Evolutionary conservation across 2,888 invertebrate genomes (phyloP).

Genomic region (Ophion ellenae): DNA sequence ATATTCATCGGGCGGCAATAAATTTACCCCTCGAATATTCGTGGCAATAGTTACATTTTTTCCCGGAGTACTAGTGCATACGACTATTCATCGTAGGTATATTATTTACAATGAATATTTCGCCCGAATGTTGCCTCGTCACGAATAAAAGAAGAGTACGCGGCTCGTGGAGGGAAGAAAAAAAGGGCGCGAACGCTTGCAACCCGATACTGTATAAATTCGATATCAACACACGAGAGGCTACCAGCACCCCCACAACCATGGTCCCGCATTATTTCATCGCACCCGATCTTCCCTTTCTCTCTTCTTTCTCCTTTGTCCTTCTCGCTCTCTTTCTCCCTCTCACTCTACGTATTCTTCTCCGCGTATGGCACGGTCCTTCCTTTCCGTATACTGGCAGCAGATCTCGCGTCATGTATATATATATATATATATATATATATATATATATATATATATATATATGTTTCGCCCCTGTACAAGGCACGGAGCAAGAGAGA

Average conservation of each 20-base stretch:
- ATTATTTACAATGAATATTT: slow-evolving; percentile 18
- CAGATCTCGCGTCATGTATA: slow-evolving; percentile 53
- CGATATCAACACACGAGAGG: slow-evolving; percentile 78
- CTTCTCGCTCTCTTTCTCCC: slow-evolving; percentile 33
- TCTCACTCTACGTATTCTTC: not conserved
- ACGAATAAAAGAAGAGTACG: slow-evolving; percentile 66
- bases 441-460: slow-evolving; percentile 20
- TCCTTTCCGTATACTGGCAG: slow-evolving; percentile 46
- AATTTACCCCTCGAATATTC: not conserved
- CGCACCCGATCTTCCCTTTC: slow-evolving; percentile 20
- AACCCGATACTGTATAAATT: slow-evolving; percentile 82
- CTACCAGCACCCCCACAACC: slow-evolving; percentile 59
- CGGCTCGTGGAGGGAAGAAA: slow-evolving; percentile 63
- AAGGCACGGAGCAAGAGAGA: slow-evolving; percentile 66
- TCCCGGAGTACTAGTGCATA: too few relatives aligned
- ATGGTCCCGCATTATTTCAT: slow-evolving; percentile 74
- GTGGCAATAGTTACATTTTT: not conserved
- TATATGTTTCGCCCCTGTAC: slow-evolving; percentile 6
- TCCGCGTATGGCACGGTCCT: not conserved
- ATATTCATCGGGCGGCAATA: slow-evolving; percentile 2
- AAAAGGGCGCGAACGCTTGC: slow-evolving; percentile 66
- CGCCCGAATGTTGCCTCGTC: slow-evolving; percentile 2
- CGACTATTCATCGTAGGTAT: not conserved
- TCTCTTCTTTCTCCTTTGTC: slow-evolving; percentile 27
- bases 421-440: slow-evolving; percentile 25